Evolutionary conservation across 1,140 invertebrate species (phyloP).

Genomic region (Brachionus plicatilis): DNA sequence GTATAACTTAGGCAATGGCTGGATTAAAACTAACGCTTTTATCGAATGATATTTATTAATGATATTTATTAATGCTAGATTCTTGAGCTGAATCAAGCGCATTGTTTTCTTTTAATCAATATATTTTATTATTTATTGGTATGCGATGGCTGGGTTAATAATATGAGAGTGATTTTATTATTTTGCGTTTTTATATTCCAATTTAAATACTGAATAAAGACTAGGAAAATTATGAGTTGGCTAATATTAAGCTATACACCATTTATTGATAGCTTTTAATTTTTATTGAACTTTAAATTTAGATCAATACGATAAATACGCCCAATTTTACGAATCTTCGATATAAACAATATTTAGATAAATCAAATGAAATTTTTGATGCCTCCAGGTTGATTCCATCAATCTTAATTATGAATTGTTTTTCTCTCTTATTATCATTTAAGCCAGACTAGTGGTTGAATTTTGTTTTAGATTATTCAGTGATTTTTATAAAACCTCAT

Average conservation of each 20-base stretch:
- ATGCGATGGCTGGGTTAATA: not conserved
- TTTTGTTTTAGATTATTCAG: no score
- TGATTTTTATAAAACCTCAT: no score
- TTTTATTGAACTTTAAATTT: not conserved
- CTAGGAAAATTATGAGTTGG: not conserved
- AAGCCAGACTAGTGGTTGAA: not conserved
- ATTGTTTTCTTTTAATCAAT: not conserved
- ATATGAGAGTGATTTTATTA: not conserved
- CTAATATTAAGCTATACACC: not conserved
- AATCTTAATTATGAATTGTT: not conserved
- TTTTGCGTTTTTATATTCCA: not conserved
- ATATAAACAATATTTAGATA: not conserved
- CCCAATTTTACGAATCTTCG: not conserved
- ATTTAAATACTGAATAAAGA: not conserved
- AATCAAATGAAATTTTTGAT: not conserved
- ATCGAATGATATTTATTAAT: not conserved
- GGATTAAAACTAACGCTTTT: not conserved
- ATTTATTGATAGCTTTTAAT: not conserved
- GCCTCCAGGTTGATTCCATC: not conserved
- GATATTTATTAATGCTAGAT: not conserved
- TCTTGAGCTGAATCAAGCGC: not conserved
- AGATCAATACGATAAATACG: not conserved
- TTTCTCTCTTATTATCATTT: not conserved
- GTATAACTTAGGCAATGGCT: not conserved
- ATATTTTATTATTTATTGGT: not conserved